Evolutionary conservation across 2,797 vertebrate genomes (phyloP).

Genomic region (Myotis findleyi): DNA sequence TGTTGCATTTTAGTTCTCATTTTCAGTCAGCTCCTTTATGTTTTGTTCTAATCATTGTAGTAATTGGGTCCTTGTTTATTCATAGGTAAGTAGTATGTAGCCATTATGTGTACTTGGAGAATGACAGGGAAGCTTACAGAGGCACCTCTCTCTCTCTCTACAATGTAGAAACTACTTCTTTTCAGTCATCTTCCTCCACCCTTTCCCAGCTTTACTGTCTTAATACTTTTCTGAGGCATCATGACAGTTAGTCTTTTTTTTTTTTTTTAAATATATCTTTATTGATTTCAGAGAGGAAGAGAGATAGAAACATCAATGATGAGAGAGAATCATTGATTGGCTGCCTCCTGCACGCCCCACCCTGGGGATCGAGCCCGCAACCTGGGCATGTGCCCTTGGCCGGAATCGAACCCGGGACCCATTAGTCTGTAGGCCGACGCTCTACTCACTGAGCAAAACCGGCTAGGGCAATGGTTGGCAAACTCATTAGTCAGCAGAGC

Average conservation of each 20-base stretch:
- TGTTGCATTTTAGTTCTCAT: conserved; percentile 20
- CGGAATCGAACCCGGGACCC: too few relatives aligned
- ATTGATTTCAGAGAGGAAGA: too few relatives aligned
- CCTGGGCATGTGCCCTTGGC: too few relatives aligned
- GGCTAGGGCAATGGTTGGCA: too few relatives aligned
- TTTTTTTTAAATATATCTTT: too few relatives aligned
- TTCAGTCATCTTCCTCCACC: background rate
- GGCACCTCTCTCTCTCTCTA: background rate
- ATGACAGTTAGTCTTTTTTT: background rate
- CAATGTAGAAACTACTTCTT: background rate
- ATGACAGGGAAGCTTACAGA: background rate
- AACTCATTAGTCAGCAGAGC: too few relatives aligned
- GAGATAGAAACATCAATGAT: too few relatives aligned
- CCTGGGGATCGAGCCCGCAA: too few relatives aligned
- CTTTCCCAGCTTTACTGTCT: background rate
- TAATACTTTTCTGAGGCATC: background rate
- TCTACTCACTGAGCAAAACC: too few relatives aligned
- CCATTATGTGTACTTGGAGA: background rate
- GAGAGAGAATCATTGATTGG: too few relatives aligned
- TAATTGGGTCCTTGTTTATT: background rate
- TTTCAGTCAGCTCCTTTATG: background rate
- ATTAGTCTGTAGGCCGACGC: too few relatives aligned
- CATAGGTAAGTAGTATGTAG: background rate
- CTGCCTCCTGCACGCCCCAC: too few relatives aligned
- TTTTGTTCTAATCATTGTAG: conserved; percentile 21